Base-by-base conservation (phyloP, 1,140 invertebrate species). In the Polypedilum pembai region DNA sequence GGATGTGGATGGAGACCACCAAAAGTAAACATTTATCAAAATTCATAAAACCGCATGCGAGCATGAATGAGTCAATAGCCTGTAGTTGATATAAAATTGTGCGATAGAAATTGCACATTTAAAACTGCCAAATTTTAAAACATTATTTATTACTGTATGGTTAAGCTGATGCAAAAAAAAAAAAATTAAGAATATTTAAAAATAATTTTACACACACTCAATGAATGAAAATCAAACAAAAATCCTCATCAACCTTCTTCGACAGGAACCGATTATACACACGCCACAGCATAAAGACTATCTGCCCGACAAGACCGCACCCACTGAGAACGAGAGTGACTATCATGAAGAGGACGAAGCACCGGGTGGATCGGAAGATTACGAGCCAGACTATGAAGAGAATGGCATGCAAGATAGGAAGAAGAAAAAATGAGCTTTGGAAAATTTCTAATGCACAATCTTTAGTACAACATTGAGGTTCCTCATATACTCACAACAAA, bases 1-100 rank as follows among this genome's bases (percentile, higher is more conserved):
- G 95, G 95, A 76, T 98, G 96, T 85, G 95, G 94, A 76, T 96
- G 93, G 94, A 88, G 93, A 86, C 90, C 92, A 78, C 89, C 89
- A 77, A 92, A 92, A 88, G 91, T 72, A 24, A 72, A 72, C 10
- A 10, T 21, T 72, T 21, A 21, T 21, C 33, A 24, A 72, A 72
- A 40, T 21, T 72, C 20, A 72, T 24, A 24, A 40, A 24, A 40
- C 12, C 33, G 20, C 33, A 24, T 72, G 69, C 69, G 20, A 72
- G 20, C 33, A 24, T 72, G 33, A 24, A 24, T 72, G 20, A 72
- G 20, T 72, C 69, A 24, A 72, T 24, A 24, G 12, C 10, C 10
- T 65, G 56, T 24, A 72, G 10, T 72, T 72, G 4, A 24, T 72
- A 21, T 12, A 24, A 21, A 40, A 72, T 17, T 8, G 15, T 72